A percentile compares a stretch with the other conserved stretches of the same genome.
Evolutionary conservation across 2,888 invertebrate genomes (phyloP).

Genomic region (Eristalis pertinax): DNA sequence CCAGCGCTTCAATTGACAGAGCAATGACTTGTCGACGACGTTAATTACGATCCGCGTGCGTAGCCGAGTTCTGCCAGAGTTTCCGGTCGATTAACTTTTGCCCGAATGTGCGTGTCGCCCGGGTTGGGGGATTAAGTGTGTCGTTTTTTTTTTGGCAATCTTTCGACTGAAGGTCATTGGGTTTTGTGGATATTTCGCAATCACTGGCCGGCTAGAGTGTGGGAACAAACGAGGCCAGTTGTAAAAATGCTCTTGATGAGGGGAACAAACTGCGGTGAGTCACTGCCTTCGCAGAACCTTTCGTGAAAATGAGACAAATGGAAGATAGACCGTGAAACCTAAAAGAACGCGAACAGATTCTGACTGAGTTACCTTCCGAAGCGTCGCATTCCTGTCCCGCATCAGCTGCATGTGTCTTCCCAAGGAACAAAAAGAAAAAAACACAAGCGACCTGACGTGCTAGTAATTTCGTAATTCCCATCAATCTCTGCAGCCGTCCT

Average conservation of each 20-base stretch:
- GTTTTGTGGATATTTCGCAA: neutral
- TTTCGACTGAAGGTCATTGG: constrained; percentile 11
- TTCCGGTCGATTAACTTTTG: constrained; percentile 55
- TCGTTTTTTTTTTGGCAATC: neutral
- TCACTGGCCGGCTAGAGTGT: neutral
- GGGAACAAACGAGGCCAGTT: neutral
- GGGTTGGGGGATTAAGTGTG: constrained; percentile 9
- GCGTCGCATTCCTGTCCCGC: neutral
- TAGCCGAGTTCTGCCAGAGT: constrained; percentile 4
- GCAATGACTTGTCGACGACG: constrained; percentile 47
- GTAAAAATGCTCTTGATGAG: neutral
- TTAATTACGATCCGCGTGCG: constrained; percentile 34
- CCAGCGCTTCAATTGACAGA: constrained; percentile 28
- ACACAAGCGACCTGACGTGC: neutral
- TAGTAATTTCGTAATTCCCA: neutral
- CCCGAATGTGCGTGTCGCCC: constrained; percentile 16
- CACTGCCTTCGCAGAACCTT: neutral
- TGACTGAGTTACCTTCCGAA: too few relatives aligned
- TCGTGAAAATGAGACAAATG: too few relatives aligned
- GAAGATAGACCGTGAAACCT: too few relatives aligned
- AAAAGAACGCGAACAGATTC: too few relatives aligned
- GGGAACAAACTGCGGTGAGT: neutral
- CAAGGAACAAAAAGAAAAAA: too few relatives aligned
- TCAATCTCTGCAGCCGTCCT: constrained; percentile 37
- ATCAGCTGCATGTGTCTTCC: neutral